phyloP scores from a whole-genome alignment of 2,797 vertebrate species.

The Pachyuromys duprasi region DNA sequence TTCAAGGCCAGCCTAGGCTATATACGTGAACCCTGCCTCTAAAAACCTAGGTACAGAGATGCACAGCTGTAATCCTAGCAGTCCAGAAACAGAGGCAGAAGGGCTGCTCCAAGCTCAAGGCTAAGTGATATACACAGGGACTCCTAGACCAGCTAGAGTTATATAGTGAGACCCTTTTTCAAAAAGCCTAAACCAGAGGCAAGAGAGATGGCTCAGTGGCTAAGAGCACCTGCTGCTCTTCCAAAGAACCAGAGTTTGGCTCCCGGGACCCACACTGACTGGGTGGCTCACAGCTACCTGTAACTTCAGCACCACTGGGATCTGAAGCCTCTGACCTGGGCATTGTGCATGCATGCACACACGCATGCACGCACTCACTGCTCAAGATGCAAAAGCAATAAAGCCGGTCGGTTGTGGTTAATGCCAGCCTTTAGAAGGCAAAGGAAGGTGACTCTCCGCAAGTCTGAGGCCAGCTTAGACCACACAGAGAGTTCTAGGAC shows the following conservation, averaged over 20 bases:
- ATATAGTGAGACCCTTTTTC: background rate
- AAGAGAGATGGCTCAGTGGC: background rate
- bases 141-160: background rate
- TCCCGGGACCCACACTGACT: background rate
- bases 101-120: background rate
- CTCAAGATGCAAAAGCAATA: background rate
- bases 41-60: background rate
- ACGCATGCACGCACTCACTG: background rate
- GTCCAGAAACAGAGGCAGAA: background rate
- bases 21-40: background rate
- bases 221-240: background rate
- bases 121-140: background rate
- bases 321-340: background rate
- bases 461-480: background rate
- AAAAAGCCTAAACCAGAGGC: background rate
- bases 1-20: background rate
- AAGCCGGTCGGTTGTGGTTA: background rate
- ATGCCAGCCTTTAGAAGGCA: background rate
- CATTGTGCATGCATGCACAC: background rate
- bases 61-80: background rate
- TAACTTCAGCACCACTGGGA: background rate
- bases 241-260: background rate
- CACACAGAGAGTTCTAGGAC: background rate
- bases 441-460: background rate
- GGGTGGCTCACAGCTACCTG: background rate